Evolutionary conservation across 1,140 invertebrate species (phyloP).

Genomic region (Leucophenga varia): DNA sequence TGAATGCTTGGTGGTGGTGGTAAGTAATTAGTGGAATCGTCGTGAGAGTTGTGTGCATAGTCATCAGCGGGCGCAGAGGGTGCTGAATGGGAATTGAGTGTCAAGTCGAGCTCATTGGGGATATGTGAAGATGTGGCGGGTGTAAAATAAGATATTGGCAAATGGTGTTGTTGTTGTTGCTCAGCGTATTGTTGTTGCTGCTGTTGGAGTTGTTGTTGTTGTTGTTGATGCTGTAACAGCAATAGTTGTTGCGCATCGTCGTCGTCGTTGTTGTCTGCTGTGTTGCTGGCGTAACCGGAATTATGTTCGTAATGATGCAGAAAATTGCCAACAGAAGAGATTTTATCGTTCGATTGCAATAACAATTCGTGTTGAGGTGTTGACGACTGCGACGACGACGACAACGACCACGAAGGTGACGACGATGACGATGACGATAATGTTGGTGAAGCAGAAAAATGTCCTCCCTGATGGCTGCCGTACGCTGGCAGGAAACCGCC

Average conservation of each 20-base stretch:
- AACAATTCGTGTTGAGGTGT: conserved; percentile 8
- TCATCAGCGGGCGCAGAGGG: conserved; percentile 16
- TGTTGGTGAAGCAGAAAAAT: conserved; percentile 9
- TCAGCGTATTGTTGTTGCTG: too few species aligned
- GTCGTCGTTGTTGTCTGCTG: too few species aligned
- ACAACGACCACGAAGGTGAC: conserved; percentile 1
- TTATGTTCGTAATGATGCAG: conserved; percentile 40
- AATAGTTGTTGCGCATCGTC: conserved; percentile 26
- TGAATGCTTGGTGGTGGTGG: conserved; percentile 1
- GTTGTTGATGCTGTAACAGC: conserved; percentile 17
- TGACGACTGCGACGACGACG: conserved; percentile 4
- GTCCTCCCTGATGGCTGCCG: conserved; percentile 1
- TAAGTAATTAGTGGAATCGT: conserved; percentile 13
- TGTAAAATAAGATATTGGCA: not conserved
- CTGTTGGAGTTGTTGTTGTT: conserved; percentile 16
- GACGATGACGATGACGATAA: conserved; percentile 10
- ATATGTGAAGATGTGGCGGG: too few species aligned
- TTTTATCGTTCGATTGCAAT: conserved; percentile 40
- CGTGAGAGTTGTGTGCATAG: conserved; percentile 6
- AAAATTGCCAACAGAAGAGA: conserved; percentile 43
- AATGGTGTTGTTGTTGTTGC: conserved; percentile 16
- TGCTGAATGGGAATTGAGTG: conserved; percentile 21
- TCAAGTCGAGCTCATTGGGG: too few species aligned
- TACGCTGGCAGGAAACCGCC: conserved; percentile 20
- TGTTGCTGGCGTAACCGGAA: conserved; percentile 25